Evolutionary conservation across 1,140 invertebrate genomes (phyloP).

Genomic region (Drosophila arawakana): DNA sequence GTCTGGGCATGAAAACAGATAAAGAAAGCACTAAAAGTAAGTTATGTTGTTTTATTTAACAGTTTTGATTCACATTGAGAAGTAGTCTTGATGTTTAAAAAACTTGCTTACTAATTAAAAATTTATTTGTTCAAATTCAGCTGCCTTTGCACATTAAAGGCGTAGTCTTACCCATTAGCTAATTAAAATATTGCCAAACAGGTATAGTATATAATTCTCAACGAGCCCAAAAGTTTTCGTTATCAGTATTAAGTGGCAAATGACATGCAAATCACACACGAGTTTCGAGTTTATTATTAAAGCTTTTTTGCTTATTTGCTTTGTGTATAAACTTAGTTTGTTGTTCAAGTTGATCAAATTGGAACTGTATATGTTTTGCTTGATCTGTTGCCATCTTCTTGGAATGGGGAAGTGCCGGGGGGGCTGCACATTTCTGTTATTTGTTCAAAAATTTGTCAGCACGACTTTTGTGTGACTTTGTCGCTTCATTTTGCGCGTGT

Average conservation of each 20-base stretch:
- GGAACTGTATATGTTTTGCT: slow-evolving; percentile 1
- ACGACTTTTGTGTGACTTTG: slow-evolving; percentile 71
- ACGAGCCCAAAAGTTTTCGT: neutral
- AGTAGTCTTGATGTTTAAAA: neutral
- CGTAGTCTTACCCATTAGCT: slow-evolving; percentile 19
- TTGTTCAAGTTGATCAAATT: slow-evolving; percentile 26
- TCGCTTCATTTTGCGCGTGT: slow-evolving; percentile 52
- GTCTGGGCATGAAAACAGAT: neutral
- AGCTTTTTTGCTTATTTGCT: slow-evolving; percentile 35
- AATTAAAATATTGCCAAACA: slow-evolving; percentile 28
- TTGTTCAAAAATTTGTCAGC: slow-evolving; percentile 63
- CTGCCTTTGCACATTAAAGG: neutral
- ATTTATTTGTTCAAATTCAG: neutral
- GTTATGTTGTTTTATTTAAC: slow-evolving; percentile 6
- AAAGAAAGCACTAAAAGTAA: neutral
- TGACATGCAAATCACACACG: slow-evolving; percentile 61
- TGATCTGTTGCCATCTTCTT: slow-evolving; percentile 15
- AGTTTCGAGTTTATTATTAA: slow-evolving; percentile 14
- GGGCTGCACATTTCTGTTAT: slow-evolving; percentile 66
- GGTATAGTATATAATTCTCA: too few species aligned
- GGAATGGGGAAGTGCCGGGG: neutral
- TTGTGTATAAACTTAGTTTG: slow-evolving; percentile 12
- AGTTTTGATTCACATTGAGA: neutral
- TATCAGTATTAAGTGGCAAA: slow-evolving; percentile 49
- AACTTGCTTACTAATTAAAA: neutral